Conservation (phyloP, 1,140 invertebrate genomes). For the Lepidurus couesii region DNA sequence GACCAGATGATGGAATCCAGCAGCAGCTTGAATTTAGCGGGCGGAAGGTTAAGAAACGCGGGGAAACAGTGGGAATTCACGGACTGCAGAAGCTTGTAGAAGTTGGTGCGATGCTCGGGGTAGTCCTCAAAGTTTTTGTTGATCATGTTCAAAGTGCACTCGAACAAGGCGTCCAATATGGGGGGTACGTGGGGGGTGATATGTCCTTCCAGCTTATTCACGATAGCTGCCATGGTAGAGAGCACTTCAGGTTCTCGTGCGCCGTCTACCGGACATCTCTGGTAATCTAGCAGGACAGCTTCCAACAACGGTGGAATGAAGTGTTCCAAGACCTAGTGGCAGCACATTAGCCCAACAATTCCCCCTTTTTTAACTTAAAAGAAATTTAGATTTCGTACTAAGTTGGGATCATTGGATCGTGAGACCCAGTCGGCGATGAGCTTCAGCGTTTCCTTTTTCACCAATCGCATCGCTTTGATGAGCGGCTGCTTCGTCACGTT, state of each 20-base stretch:
- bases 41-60: constrained; percentile 90
- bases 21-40: constrained; percentile 94
- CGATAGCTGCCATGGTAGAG: constrained; percentile 93
- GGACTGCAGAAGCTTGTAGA: constrained; percentile 90
- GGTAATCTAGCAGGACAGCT: constrained; percentile 94
- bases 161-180: constrained; percentile 98
- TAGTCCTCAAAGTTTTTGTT: constrained; percentile 99
- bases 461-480: constrained; percentile 96
- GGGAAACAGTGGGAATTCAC: constrained; percentile 93
- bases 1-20: constrained; percentile 99
- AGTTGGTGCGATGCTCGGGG: constrained; percentile 97
- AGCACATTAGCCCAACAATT: constrained; percentile 28
- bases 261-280: constrained; percentile 84
- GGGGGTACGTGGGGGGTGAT: constrained; percentile 93
- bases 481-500: constrained; percentile 93
- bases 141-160: constrained; percentile 99
- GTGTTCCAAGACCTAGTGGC: constrained; percentile 73
- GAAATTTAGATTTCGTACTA: constrained; percentile 43
- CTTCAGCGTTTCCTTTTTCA: constrained; percentile 99
- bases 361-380: neutral
- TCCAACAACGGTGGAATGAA: constrained; percentile 96
- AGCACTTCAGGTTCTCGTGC: constrained; percentile 97
- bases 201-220: constrained; percentile 84
- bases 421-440: constrained; percentile 95
- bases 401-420: constrained; percentile 78